Conservation (phyloP, 2,113 vertebrate genomes). For the Electrona antarctica region DNA sequence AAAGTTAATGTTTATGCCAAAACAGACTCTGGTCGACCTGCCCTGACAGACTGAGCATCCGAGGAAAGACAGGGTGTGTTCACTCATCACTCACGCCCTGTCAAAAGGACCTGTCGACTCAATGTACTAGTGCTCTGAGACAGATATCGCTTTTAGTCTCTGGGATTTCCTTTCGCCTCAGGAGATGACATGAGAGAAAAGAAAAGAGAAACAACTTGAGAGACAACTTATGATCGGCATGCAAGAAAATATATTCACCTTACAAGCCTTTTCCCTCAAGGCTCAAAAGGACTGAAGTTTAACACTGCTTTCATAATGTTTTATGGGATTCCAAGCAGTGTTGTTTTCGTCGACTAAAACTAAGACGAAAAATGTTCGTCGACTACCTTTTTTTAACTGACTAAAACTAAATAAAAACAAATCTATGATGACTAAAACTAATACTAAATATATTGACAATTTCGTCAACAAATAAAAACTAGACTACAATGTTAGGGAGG, state of each 20-base stretch:
- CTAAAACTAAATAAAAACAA: no score
- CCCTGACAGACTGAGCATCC: slow-evolving; percentile 30
- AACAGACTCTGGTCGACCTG: slow-evolving; percentile 31
- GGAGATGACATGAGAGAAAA: slow-evolving; percentile 24
- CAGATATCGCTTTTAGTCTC: slow-evolving; percentile 32
- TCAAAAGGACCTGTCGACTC: slow-evolving; percentile 49
- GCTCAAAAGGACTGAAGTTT: background rate
- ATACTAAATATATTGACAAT: no score
- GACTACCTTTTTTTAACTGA: no score
- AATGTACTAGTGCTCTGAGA: slow-evolving; percentile 9
- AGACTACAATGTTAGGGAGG: no score
- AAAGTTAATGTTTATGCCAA: slow-evolving; percentile 49
- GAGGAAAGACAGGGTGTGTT: background rate
- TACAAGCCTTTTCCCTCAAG: background rate
- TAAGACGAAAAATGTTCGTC: no score
- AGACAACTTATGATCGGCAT: slow-evolving; percentile 1
- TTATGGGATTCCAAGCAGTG: no score
- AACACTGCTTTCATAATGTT: no score
- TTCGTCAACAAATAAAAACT: no score
- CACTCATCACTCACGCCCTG: slow-evolving; percentile 32
- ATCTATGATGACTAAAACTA: no score
- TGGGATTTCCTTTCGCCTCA: slow-evolving; percentile 45
- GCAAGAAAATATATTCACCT: slow-evolving; percentile 2
- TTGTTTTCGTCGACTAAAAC: no score
- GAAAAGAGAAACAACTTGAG: slow-evolving; percentile 6